Evolutionary conservation across 2,113 vertebrate species (phyloP).

Genomic region (Carassius carassius): DNA sequence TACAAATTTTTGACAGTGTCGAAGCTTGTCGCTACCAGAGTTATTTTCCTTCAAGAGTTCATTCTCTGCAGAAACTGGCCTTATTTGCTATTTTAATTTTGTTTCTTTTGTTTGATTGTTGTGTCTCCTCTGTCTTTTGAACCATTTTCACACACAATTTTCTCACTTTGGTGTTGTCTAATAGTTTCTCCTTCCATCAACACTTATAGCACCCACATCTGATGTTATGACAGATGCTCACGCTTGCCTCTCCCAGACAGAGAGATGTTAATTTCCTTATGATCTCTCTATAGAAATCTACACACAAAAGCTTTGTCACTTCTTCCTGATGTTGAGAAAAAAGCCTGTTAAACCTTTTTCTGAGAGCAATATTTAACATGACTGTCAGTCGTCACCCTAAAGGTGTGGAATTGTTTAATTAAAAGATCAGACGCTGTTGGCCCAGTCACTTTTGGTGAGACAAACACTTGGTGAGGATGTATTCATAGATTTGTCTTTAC

Average conservation of each 20-base stretch:
- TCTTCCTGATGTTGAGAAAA: neutral
- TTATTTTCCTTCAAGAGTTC: neutral
- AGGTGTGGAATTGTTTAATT: constrained; percentile 19
- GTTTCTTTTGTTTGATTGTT: neutral
- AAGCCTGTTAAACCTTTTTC: neutral
- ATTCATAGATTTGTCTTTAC: neutral
- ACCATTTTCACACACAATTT: neutral
- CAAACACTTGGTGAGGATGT: neutral
- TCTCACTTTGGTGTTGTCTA: neutral
- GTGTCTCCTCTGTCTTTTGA: neutral
- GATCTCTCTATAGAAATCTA: neutral
- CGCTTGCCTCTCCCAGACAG: neutral
- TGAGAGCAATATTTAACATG: neutral
- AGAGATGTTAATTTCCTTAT: constrained; percentile 32
- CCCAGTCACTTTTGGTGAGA: neutral
- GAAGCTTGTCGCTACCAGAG: too few relatives aligned
- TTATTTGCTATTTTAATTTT: neutral
- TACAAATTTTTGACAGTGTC: neutral
- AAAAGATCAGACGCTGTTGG: constrained; percentile 13
- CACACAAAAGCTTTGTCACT: neutral
- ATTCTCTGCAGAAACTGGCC: neutral
- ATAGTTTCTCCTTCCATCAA: neutral
- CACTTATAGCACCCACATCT: neutral
- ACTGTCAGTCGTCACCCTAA: constrained; percentile 1
- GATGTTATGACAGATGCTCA: constrained; percentile 34